phyloP scores from a whole-genome alignment of 2,797 vertebrate genomes.

The Falco concolor region DNA sequence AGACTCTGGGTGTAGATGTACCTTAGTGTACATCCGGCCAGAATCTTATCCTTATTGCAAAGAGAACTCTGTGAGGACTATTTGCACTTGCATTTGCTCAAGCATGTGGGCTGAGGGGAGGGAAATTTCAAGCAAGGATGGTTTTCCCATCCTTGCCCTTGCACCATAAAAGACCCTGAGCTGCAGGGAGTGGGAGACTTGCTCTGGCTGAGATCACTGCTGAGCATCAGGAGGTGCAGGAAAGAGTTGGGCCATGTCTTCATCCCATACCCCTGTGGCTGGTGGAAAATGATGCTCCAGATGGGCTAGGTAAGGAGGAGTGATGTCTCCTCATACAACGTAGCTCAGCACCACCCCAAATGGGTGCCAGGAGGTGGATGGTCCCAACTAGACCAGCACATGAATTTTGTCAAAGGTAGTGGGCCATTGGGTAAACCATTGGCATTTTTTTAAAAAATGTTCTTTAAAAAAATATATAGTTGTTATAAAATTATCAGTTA shows the following conservation, averaged over 20 bases:
- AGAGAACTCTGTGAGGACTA: rapidly evolving
- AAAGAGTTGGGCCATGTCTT: not conserved
- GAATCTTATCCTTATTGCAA: not conserved
- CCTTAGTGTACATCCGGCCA: not conserved
- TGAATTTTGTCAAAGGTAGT: not conserved
- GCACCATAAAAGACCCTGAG: not conserved
- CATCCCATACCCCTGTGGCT: not conserved
- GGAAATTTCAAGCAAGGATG: not conserved
- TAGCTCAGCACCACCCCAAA: rapidly evolving
- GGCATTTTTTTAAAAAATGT: not conserved
- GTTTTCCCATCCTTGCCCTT: not conserved
- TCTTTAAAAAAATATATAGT: not conserved
- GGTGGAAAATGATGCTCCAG: not conserved
- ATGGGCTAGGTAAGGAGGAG: not conserved
- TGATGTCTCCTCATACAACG: not conserved
- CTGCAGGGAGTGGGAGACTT: not conserved
- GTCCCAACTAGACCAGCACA: not conserved
- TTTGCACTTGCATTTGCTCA: not conserved
- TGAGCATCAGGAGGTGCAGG: not conserved
- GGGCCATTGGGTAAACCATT: not conserved
- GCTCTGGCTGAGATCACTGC: not conserved
- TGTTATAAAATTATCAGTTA: not conserved
- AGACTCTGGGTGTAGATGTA: not conserved
- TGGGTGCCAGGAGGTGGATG: not conserved
- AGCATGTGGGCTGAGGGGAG: not conserved